Conservation (phyloP, 2,113 vertebrate genomes). For the Poicephalus gulielmi region DNA sequence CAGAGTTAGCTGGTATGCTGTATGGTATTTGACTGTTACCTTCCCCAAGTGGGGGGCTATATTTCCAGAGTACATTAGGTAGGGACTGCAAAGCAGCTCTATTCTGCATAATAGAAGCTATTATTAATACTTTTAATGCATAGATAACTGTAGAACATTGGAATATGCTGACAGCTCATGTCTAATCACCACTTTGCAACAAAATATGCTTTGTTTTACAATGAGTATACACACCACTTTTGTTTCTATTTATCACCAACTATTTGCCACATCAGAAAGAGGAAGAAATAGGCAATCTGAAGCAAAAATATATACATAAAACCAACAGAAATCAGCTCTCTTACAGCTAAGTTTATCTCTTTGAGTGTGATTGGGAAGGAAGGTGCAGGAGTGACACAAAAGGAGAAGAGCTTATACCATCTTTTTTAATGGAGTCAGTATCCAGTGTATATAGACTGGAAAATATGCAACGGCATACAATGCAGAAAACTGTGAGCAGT, state of each 20-base stretch:
- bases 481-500: not conserved
- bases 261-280: constrained; percentile 24
- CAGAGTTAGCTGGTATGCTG: not conserved
- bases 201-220: constrained; percentile 11
- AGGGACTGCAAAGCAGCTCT: not conserved
- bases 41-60: not conserved
- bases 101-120: not conserved
- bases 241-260: constrained; percentile 37
- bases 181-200: not conserved
- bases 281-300: not conserved
- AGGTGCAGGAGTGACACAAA: not conserved
- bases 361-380: not conserved
- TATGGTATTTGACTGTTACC: not conserved
- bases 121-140: constrained; percentile 47
- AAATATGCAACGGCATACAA: constrained; percentile 3
- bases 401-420: constrained; percentile 4
- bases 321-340: not conserved
- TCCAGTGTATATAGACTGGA: constrained; percentile 14
- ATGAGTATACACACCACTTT: not conserved
- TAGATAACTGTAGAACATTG: not conserved
- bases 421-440: constrained; percentile 21
- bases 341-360: constrained; percentile 21
- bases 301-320: not conserved
- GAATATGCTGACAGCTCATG: not conserved
- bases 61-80: not conserved